These are phyloP conservation scores for Dendrolimus kikuchii DNA, from an alignment of 1,140 invertebrate species.

Conservation along the genomic window DNA sequence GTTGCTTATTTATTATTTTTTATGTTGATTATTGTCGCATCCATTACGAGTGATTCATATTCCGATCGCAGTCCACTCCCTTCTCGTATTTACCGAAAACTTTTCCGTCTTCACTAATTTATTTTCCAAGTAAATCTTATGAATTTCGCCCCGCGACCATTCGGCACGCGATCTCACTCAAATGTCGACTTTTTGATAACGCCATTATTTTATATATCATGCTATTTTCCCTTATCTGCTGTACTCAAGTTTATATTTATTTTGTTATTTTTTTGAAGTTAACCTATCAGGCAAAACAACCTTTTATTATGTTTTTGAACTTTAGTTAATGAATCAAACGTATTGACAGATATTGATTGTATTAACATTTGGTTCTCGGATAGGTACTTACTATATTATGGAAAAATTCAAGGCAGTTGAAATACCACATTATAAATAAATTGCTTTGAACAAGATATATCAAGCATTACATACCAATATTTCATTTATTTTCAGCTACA, in stretches of 20 bases:
- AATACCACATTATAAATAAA: too few relatives aligned
- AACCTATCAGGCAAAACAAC: too few relatives aligned
- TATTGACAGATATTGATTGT: background rate
- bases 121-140: conserved; percentile 65
- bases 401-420: background rate
- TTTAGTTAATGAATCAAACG: too few relatives aligned
- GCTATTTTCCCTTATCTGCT: conserved; percentile 31
- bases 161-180: conserved; percentile 57
- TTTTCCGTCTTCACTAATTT: conserved; percentile 64
- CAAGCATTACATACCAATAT: too few relatives aligned
- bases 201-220: conserved; percentile 47
- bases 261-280: too few relatives aligned
- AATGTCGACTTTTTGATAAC: conserved; percentile 63
- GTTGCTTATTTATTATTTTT: too few relatives aligned
- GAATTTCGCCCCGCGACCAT: conserved; percentile 44
- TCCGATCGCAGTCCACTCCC: conserved; percentile 12
- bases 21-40: too few relatives aligned
- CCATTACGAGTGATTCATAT: background rate
- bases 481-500: too few relatives aligned
- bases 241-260: too few relatives aligned
- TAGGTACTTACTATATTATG: conserved; percentile 5
- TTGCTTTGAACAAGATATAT: too few relatives aligned
- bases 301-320: too few relatives aligned
- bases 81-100: conserved; percentile 61
- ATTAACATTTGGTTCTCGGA: conserved; percentile 9